These are phyloP conservation scores for Crypturellus tataupa DNA, from an alignment of 2,797 vertebrate species.

Conservation along the genomic window DNA sequence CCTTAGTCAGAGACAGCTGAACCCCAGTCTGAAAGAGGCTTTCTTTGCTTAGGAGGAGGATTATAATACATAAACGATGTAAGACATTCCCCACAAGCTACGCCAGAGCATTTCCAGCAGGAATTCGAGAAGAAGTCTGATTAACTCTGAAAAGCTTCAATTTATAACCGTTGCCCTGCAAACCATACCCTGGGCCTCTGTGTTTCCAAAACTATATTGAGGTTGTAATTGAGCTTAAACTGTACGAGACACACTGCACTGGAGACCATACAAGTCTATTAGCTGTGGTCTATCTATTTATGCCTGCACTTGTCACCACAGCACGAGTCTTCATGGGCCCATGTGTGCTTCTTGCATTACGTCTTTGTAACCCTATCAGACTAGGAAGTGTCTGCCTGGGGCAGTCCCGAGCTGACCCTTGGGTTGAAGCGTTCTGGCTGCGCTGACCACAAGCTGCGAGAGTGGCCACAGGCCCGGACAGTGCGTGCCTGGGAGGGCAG, in stretches of 20 bases:
- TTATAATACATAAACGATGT: slow-evolving; percentile 57
- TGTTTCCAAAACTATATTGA: background rate
- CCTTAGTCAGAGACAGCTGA: slow-evolving; percentile 79
- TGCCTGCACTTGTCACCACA: background rate
- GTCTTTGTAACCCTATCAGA: background rate
- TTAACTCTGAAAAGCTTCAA: slow-evolving; percentile 35
- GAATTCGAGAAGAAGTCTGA: slow-evolving; percentile 30
- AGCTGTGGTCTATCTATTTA: background rate
- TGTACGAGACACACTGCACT: background rate
- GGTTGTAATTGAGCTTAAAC: background rate
- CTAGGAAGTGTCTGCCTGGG: background rate
- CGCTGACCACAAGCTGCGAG: background rate
- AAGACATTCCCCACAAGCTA: slow-evolving; percentile 64
- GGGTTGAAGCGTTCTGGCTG: background rate
- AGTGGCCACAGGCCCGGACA: fast-evolving
- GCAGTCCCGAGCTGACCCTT: background rate
- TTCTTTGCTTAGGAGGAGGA: slow-evolving; percentile 72
- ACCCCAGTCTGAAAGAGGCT: slow-evolving; percentile 71
- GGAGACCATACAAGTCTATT: background rate
- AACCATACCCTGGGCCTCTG: background rate
- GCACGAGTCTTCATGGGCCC: background rate
- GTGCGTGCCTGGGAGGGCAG: background rate
- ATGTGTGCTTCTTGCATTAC: background rate
- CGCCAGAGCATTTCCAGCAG: slow-evolving; percentile 51
- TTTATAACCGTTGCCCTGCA: background rate